phyloP scores from a whole-genome alignment of 2,113 vertebrate genomes.

The Enhydra lutris region DNA sequence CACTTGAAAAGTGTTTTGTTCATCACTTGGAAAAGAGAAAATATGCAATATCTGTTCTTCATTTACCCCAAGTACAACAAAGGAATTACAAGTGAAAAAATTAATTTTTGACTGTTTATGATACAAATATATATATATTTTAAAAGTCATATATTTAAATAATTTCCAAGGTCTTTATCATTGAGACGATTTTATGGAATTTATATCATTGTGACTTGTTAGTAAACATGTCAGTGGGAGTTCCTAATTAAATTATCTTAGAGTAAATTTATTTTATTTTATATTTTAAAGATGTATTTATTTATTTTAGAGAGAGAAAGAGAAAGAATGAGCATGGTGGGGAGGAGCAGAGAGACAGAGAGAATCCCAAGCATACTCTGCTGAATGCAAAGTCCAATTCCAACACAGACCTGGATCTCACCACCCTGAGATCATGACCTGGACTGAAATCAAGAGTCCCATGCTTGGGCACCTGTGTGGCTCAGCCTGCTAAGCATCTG shows the following conservation, averaged over 20 bases:
- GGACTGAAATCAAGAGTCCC: background rate
- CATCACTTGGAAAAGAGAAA: background rate
- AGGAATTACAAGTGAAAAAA: background rate
- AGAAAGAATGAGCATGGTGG: background rate
- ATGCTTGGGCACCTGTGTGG: background rate
- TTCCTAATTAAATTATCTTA: background rate
- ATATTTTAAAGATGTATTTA: background rate
- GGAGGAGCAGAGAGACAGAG: background rate
- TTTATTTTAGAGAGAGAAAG: background rate
- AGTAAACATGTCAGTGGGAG: background rate
- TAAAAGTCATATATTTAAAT: background rate
- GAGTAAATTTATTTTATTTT: background rate
- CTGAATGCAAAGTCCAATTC: background rate
- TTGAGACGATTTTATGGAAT: background rate
- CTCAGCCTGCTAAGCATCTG: too few relatives aligned
- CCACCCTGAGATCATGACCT: background rate
- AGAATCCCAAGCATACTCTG: background rate
- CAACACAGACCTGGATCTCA: background rate
- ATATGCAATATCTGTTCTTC: background rate
- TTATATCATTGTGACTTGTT: background rate
- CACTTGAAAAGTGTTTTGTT: background rate
- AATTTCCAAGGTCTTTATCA: background rate
- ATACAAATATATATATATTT: background rate
- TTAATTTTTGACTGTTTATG: background rate
- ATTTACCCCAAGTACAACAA: background rate